A percentile compares a stretch with the other conserved stretches of the same genome.
These are phyloP conservation scores for Lethrus apterus DNA, from an alignment of 1,140 invertebrate genomes.

Conservation along the genomic window DNA sequence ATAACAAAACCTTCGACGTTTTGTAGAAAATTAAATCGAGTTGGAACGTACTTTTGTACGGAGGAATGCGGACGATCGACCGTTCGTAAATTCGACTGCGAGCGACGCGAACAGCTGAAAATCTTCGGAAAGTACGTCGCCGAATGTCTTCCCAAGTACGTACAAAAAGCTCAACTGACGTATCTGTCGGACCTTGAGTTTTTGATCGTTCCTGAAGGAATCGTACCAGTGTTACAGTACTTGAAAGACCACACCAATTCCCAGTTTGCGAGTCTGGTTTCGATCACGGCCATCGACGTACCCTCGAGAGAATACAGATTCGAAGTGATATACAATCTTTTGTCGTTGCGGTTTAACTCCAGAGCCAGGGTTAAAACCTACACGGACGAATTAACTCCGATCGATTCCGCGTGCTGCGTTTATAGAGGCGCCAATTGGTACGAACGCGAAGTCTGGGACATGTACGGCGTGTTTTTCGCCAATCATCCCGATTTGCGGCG, in stretches of 20 bases:
- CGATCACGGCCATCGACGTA: constrained; percentile 87
- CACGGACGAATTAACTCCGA: constrained; percentile 93
- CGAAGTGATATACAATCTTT: constrained; percentile 91
- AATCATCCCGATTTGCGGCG: constrained; percentile 96
- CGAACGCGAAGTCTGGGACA: constrained; percentile 98
- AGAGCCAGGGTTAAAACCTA: constrained; percentile 96
- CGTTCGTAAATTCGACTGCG: constrained; percentile 51
- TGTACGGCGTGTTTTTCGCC: constrained; percentile 96
- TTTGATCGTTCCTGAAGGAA: constrained; percentile 84
- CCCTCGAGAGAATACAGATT: constrained; percentile 77
- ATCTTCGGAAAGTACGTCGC: constrained; percentile 83
- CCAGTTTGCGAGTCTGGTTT: constrained; percentile 82
- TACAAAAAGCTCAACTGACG: constrained; percentile 83
- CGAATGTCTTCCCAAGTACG: constrained; percentile 87
- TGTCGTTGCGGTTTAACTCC: constrained; percentile 86
- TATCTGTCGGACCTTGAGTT: constrained; percentile 84
- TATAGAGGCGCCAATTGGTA: constrained; percentile 95
- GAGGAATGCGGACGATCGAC: too few relatives aligned
- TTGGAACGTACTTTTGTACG: too few relatives aligned
- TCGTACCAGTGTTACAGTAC: constrained; percentile 85
- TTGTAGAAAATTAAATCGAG: constrained; percentile 1
- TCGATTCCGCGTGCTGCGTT: constrained; percentile 79
- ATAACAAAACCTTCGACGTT: too few relatives aligned
- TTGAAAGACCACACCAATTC: constrained; percentile 91
- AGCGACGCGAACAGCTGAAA: constrained; percentile 48